phyloP scores from a whole-genome alignment of 2,888 invertebrate genomes.

The Brachylomia viminalis region DNA sequence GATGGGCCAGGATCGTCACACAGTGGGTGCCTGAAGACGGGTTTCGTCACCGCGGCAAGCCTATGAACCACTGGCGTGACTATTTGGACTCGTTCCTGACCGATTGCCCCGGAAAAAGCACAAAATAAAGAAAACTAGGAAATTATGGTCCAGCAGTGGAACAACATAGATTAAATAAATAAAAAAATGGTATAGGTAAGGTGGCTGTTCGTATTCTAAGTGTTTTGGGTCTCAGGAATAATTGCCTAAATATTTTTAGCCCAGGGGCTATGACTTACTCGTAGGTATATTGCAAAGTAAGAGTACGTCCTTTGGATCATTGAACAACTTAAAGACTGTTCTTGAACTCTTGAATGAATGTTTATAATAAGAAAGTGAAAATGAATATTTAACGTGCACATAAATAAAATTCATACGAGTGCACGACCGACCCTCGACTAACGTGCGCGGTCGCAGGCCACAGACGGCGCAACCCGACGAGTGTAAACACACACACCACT shows the following conservation, averaged over 20 bases:
- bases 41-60: background rate
- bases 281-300: too few species aligned
- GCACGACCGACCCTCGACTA: conserved; percentile 75
- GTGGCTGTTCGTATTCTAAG: background rate
- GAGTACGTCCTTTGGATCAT: background rate
- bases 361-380: background rate
- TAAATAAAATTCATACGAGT: conserved; percentile 74
- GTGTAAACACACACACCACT: conserved; percentile 82
- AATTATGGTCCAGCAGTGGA: background rate
- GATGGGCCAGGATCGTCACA: background rate
- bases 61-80: background rate
- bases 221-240: background rate
- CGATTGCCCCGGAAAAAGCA: background rate
- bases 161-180: background rate
- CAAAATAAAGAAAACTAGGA: background rate
- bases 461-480: conserved; percentile 72
- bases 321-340: background rate
- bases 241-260: background rate
- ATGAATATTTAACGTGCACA: conserved; percentile 30
- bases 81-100: background rate
- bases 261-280: background rate
- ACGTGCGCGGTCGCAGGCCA: conserved; percentile 74
- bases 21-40: background rate
- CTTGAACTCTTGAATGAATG: conserved; percentile 13
- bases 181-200: background rate